phyloP scores from a whole-genome alignment of 2,888 invertebrate genomes.

The Ornithoptera alexandrae region DNA sequence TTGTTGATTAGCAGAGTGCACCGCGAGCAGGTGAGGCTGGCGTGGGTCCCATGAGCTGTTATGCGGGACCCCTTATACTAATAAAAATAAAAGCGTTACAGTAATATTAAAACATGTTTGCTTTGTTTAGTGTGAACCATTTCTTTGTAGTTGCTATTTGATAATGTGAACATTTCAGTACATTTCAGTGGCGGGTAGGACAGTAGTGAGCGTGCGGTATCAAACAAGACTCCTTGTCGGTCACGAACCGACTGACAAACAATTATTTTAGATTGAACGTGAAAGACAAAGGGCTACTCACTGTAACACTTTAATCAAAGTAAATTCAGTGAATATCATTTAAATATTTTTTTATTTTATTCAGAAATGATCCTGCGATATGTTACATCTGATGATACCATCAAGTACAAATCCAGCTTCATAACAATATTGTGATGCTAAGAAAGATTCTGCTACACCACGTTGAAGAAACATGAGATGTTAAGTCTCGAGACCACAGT shows the following conservation, averaged over 20 bases:
- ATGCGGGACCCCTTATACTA: too few relatives aligned
- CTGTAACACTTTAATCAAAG: background rate
- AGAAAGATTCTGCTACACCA: too few relatives aligned
- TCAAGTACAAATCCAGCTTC: too few relatives aligned
- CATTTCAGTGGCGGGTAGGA: slow-evolving; percentile 7
- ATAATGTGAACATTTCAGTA: slow-evolving; percentile 1
- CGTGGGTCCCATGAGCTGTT: too few relatives aligned
- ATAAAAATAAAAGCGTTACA: too few relatives aligned
- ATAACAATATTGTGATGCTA: too few relatives aligned
- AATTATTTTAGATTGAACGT: slow-evolving; percentile 22
- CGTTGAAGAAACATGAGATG: too few relatives aligned
- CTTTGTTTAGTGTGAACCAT: background rate
- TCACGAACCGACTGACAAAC: slow-evolving; percentile 25
- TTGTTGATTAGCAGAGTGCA: too few relatives aligned
- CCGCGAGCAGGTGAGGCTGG: too few relatives aligned
- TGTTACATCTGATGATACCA: too few relatives aligned
- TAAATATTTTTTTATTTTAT: background rate
- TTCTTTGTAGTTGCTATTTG: slow-evolving; percentile 9
- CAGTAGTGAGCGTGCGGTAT: slow-evolving; percentile 17
- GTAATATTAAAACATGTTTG: background rate
- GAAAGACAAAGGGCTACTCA: slow-evolving; percentile 1
- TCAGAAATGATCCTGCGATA: too few relatives aligned
- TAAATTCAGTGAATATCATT: background rate
- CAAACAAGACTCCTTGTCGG: slow-evolving; percentile 26
- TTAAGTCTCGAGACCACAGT: too few relatives aligned